phyloP scores from a whole-genome alignment of 1,140 invertebrate species.

The Sipha flava region DNA sequence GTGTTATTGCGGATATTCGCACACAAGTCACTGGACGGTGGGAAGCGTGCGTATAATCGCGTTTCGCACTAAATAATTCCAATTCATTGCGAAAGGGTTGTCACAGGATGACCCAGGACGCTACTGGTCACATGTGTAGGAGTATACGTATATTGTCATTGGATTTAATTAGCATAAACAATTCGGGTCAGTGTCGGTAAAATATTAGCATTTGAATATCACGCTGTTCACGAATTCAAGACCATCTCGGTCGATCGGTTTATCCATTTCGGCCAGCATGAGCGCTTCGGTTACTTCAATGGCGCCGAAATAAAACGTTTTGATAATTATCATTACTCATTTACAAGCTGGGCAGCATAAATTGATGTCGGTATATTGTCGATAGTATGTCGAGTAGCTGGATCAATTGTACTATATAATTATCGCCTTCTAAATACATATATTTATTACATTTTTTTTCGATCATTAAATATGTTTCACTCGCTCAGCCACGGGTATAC shows the following conservation, averaged over 20 bases:
- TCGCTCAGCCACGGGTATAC: too few relatives aligned
- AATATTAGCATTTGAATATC: not conserved
- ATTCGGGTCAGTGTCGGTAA: not conserved
- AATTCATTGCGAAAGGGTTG: not conserved
- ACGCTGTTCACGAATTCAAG: not conserved
- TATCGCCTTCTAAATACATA: too few relatives aligned
- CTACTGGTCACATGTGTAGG: not conserved
- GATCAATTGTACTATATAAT: too few relatives aligned
- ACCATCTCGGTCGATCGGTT: not conserved
- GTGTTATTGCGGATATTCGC: too few relatives aligned
- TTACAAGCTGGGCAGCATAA: too few relatives aligned
- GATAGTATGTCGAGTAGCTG: too few relatives aligned
- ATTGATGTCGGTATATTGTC: too few relatives aligned
- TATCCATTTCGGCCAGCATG: not conserved
- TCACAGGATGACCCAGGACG: not conserved
- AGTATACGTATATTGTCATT: not conserved
- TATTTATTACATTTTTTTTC: too few relatives aligned
- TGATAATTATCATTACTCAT: not conserved
- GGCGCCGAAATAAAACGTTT: not conserved
- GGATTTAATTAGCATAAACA: constrained; percentile 20
- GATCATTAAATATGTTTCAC: too few relatives aligned
- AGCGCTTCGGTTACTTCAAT: not conserved
- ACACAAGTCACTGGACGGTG: not conserved
- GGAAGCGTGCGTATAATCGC: not conserved
- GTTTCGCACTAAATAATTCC: not conserved